Conservation (phyloP, 2,797 vertebrate genomes). For the Tinamus major region DNA sequence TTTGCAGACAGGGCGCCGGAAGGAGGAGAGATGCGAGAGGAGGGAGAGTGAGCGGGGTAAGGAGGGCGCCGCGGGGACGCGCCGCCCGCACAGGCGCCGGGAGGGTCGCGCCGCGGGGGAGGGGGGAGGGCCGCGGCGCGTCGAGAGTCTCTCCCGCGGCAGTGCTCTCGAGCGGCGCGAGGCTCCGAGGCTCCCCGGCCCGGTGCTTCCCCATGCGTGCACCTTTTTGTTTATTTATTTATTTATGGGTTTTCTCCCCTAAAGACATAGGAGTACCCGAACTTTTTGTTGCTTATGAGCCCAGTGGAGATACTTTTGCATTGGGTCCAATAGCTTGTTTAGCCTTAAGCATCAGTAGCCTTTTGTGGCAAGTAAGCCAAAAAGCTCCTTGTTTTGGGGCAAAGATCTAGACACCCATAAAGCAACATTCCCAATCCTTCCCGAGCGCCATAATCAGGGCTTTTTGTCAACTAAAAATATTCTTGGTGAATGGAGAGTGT, state of each 20-base stretch:
- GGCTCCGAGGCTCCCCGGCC: too few species aligned
- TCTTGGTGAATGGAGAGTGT: not conserved
- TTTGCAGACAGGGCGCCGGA: slow-evolving; percentile 80
- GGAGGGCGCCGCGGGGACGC: not conserved
- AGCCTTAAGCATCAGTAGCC: not conserved
- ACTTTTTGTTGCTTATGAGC: not conserved
- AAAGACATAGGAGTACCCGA: not conserved
- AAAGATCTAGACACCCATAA: not conserved
- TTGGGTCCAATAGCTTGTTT: not conserved
- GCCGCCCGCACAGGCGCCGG: too few species aligned
- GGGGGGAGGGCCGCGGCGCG: too few species aligned
- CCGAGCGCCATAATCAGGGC: fast-evolving
- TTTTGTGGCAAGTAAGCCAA: not conserved
- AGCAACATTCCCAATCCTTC: not conserved
- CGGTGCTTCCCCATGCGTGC: too few species aligned
- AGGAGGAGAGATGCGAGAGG: slow-evolving; percentile 78
- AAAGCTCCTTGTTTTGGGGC: not conserved
- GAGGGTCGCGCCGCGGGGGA: too few species aligned
- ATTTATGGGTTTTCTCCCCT: not conserved
- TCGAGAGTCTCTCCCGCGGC: too few species aligned
- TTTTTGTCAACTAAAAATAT: not conserved
- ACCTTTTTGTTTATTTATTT: too few species aligned
- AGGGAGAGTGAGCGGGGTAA: slow-evolving; percentile 79
- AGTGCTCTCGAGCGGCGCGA: too few species aligned
- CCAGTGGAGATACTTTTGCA: not conserved